Evolutionary conservation across 2,797 vertebrate species (phyloP).

Genomic region (Chaunax sp.): DNA sequence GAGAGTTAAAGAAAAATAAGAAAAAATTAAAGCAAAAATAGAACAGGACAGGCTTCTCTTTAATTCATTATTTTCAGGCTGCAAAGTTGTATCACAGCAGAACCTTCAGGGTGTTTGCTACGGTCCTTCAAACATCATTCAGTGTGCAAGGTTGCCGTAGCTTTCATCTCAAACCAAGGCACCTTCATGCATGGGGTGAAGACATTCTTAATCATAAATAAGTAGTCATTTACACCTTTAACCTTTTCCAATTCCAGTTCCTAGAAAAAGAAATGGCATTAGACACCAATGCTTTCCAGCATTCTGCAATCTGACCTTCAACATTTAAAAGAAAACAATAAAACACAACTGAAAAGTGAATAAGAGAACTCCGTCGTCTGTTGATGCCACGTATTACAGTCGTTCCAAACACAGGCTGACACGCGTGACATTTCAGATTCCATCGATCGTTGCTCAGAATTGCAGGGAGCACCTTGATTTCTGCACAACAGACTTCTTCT

Average conservation of each 20-base stretch:
- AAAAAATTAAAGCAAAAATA: conserved; percentile 21
- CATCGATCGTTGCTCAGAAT: conserved; percentile 67
- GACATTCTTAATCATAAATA: conserved; percentile 8
- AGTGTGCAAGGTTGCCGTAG: not conserved
- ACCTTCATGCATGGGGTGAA: conserved; percentile 9
- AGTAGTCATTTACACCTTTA: conserved; percentile 5
- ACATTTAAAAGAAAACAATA: not conserved
- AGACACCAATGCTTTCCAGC: not conserved
- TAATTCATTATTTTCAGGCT: not conserved
- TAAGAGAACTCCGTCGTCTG: not conserved
- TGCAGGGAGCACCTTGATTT: conserved; percentile 68
- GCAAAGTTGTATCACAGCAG: not conserved
- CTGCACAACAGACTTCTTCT: conserved; percentile 43
- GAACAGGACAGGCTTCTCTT: not conserved
- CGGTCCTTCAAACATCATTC: conserved; percentile 23
- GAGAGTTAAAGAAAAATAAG: not conserved
- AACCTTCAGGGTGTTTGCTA: conserved; percentile 2
- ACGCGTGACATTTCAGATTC: conserved; percentile 62
- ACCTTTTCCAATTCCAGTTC: not conserved
- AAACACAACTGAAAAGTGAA: conserved; percentile 1
- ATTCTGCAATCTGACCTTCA: conserved; percentile 29
- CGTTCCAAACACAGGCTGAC: conserved; percentile 40
- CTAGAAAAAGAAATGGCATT: not conserved
- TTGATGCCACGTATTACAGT: conserved; percentile 1
- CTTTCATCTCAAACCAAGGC: conserved; percentile 21